Base-by-base conservation (phyloP, 2,888 invertebrate genomes). In the Cylindroiulus punctatus region DNA sequence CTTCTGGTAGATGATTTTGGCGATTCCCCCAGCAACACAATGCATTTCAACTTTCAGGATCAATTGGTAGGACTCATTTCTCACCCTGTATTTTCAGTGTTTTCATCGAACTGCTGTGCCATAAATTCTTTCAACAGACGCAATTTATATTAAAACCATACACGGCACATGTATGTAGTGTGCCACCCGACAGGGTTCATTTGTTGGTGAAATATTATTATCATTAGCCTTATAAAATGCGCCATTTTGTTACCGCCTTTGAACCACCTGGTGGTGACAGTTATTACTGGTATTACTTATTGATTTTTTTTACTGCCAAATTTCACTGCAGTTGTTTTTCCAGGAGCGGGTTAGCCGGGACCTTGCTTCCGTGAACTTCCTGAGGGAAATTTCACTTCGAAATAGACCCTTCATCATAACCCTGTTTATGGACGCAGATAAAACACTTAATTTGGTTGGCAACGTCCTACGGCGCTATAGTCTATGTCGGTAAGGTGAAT, bases 361-460 rank as follows among this genome's bases (percentile, higher is more conserved):
- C 10, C 10, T 22, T 22, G 57, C 57, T 52, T 17, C 19, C 19
- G 4, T 52, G 52, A 52, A 52, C 52, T 52, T 52, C 57, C 4
- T 57, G 57, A 22, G 57, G 57, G 57, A 22, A 57, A 57, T 57
- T 57, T 22, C 57, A 17, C 52, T 19, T 52, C 57, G 57, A 22
- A 57, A 57, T 57, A 57, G 22, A n/a, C n/a, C 22, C 52, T 22
- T 22, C 57, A 22, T 57, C 57, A 57, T 57, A 57, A 22, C 22
- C 8, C 22, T 7, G 57, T 57, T 57, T 57, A 57, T 57, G 57
- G 57, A 57, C 57, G 57, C 19, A 57, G 57, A n/a, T 57, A 57
- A 57, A 57, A 22, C 57, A 57, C 57, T 57, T 57, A 57, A 57
- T 57, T 57, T 57, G 57, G n/a, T 57, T 57, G 57, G 57, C 22